Percentiles rank a stretch among this genome's conserved stretches.
These are phyloP conservation scores for Halcyon smyrnensis DNA, from an alignment of 2,797 vertebrate genomes.

Conservation along the genomic window DNA sequence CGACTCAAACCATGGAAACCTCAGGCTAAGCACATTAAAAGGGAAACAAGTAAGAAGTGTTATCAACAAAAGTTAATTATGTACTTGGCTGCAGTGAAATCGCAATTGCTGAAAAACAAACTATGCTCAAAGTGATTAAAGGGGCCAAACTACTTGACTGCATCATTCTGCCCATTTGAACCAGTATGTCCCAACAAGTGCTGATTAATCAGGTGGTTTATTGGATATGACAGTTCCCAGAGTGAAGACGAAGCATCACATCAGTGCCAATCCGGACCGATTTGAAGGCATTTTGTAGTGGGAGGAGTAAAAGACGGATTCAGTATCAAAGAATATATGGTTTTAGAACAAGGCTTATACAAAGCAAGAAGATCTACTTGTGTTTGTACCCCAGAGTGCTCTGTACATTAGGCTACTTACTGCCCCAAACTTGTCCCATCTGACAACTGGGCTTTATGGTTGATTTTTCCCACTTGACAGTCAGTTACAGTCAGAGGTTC, in stretches of 20 bases:
- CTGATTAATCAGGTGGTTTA: background rate
- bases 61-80: background rate
- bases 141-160: background rate
- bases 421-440: background rate
- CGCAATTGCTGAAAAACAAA: background rate
- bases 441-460: background rate
- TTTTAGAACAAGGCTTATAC: background rate
- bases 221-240: background rate
- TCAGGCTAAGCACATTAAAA: background rate
- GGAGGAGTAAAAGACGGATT: background rate
- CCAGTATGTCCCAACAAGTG: background rate
- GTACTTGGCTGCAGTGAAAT: background rate
- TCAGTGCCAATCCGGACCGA: background rate
- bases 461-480: background rate
- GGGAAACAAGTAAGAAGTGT: background rate
- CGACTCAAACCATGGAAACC: background rate
- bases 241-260: background rate
- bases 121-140: background rate
- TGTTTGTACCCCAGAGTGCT: too few species aligned
- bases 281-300: background rate
- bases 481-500: background rate
- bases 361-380: background rate
- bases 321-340: background rate
- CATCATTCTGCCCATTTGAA: background rate
- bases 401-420: background rate